These are phyloP conservation scores for Coluber constrictor DNA, from an alignment of 2,797 vertebrate species.

Conservation along the genomic window DNA sequence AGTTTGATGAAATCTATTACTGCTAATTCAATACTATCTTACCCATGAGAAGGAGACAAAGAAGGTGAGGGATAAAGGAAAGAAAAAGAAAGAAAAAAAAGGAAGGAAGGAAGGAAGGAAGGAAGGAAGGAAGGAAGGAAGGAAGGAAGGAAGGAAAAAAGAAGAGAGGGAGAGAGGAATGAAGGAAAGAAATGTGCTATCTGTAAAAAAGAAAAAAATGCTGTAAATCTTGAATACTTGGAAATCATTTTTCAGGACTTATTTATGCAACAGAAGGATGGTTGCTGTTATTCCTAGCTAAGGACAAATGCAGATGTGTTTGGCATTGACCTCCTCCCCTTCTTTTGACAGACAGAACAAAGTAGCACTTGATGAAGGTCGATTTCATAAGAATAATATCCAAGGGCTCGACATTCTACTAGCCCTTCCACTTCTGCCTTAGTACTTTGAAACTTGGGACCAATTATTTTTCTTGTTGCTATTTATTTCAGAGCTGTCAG, in stretches of 20 bases:
- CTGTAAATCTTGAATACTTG: not conserved
- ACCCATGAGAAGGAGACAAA: not conserved
- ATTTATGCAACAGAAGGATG: not conserved
- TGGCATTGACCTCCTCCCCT: not conserved
- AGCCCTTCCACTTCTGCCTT: not conserved
- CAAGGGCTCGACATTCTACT: not conserved
- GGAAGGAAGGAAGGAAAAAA: rapidly evolving
- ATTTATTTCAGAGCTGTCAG: not conserved
- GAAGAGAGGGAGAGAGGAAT: rapidly evolving
- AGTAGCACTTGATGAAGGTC: not conserved
- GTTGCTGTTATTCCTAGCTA: not conserved
- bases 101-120: not conserved
- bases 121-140: not conserved
- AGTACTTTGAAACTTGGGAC: not conserved
- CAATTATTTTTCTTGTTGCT: not conserved
- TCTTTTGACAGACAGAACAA: not conserved
- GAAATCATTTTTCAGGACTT: not conserved
- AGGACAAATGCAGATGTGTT: slow-evolving; percentile 4
- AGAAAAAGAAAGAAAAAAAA: not conserved
- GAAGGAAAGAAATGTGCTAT: not conserved
- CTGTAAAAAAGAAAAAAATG: not conserved
- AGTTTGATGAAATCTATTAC: not conserved
- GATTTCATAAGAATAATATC: slow-evolving; percentile 21
- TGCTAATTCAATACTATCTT: not conserved
- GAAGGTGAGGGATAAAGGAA: not conserved